Base-by-base conservation (phyloP, 2,797 vertebrate species). In the Scolopax rusticola region DNA sequence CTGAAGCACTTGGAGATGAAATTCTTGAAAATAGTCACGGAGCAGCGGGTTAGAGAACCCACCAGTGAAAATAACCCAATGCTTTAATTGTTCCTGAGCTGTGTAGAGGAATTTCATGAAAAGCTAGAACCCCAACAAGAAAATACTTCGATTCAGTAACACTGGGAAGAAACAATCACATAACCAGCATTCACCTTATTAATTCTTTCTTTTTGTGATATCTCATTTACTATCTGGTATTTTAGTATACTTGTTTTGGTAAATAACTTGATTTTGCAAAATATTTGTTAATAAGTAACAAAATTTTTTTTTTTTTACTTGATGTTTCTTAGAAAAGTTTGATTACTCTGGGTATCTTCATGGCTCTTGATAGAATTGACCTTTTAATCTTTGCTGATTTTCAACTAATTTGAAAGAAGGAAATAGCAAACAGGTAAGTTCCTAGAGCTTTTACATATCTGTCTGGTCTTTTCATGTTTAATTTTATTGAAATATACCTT, bases 1-100 rank as follows among this genome's bases (percentile, higher is more conserved):
- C 12, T 41, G 33, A 32, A 54, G 64, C 14, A 24, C 5, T 16
- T 73, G 8, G 40, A 59, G 38, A 74, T 12, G 18, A 36, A 16
- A 9, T 24, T 74, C 21, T 43, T 67, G 64, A 84, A 77, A 88
- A 80, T 15, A 77, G 25, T 54, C 14, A 59, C 1, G 3, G 28
- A 83, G 9, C 36, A 65, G 48, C 0, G 2, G 13, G 11, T 51
- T 60, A 84, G 30, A 90, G 14, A 87, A 74, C 8, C 2, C 2
- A 0, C 15, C 65, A 10, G 15, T 24, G 12, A 32, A 74, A 75
- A 43, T 65, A 28, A 0, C 2, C 14, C 5, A 60, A 65, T 1
- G 3, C 4, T 63, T 45, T 57, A 65, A 32, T 3, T 65, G 8
- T 47, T 90, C 36, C 20, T 25, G 8, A 25, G 6, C 10, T 59